Evolutionary conservation across 2,113 vertebrate genomes (phyloP), one percentile per base, ranked within the genome.

Genomic region (Dipodomys spectabilis): DNA sequence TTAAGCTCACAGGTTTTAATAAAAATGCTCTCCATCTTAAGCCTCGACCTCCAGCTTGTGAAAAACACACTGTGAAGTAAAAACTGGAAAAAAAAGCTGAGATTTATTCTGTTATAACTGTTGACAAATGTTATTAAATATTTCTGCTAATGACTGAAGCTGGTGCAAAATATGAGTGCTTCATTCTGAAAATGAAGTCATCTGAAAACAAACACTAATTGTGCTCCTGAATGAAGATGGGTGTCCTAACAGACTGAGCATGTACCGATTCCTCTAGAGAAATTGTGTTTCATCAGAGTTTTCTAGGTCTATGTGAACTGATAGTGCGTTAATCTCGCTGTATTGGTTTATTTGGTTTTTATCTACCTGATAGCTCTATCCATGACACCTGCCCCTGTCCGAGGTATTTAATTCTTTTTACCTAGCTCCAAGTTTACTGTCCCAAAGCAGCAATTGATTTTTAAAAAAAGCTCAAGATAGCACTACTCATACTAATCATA

Each of bases 11-110:
- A 4, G 75, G 72, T 92, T 60, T 23, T 18, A 65, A 18, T 16
- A 20, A 44, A 57, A 16, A 91, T 71, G 0, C 0, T 49, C 1
- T 81, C 19, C n/a, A 1, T 1, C 71, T 27, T 30, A 60, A 1
- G 7, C 5, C 35, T 57, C 53, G 30, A 25, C 1, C 11, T 30
- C 25, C 10, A 71, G 39, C 23, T 30, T 1, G 4, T n/a, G 19
- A 9, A 7, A 8, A 10, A 32, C 1, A 44, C 13, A 30, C 4
- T 45, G 4, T 82, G 60, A 82, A 53, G 16, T 25, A 30, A 77
- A 57, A 91, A 22, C 30, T 60, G 77, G 35, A 88, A 92, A 93
- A 92, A 93, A 94, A 89, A 89, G 19, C 35, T 22, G 22, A 11
- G 5, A 67, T 82, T 74, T 90, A 19, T 85, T 82, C 45, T 49